Conservation (phyloP, 1,140 invertebrate genomes). For the Belonocnema kinseyi region DNA sequence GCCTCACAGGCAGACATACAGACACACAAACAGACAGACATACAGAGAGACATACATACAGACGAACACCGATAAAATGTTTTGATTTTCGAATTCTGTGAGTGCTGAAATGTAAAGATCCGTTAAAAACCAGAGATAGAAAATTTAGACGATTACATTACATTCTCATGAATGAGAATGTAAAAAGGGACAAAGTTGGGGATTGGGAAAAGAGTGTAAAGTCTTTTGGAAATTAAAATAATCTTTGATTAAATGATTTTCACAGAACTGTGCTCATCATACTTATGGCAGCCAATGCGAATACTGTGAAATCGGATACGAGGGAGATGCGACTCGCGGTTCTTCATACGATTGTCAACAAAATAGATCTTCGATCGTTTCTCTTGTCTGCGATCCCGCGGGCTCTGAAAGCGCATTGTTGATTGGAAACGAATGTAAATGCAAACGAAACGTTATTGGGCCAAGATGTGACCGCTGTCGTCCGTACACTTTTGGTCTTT, state of each 20-base stretch:
- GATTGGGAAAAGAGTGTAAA: too few relatives aligned
- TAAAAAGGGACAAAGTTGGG: too few relatives aligned
- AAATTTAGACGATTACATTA: too few relatives aligned
- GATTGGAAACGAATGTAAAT: slow-evolving; percentile 78
- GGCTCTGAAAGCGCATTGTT: slow-evolving; percentile 78
- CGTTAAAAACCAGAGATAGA: too few relatives aligned
- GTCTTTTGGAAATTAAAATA: background rate
- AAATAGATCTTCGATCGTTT: slow-evolving; percentile 35
- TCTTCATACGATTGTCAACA: slow-evolving; percentile 71
- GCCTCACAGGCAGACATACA: too few relatives aligned
- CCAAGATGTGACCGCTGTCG: slow-evolving; percentile 87
- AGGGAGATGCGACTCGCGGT: slow-evolving; percentile 77
- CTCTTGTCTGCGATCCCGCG: slow-evolving; percentile 77
- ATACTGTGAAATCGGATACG: slow-evolving; percentile 86
- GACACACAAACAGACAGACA: too few relatives aligned
- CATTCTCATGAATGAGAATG: too few relatives aligned
- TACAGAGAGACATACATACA: too few relatives aligned
- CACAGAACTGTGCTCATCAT: slow-evolving; percentile 89
- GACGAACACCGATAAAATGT: too few relatives aligned
- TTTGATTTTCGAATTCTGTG: too few relatives aligned
- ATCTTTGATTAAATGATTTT: slow-evolving; percentile 33
- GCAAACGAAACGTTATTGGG: slow-evolving; percentile 87
- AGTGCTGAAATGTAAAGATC: too few relatives aligned
- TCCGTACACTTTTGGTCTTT: slow-evolving; percentile 89
- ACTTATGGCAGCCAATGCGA: slow-evolving; percentile 92